Conservation (phyloP, 2,888 invertebrate species). For the Volucella inflata region DNA sequence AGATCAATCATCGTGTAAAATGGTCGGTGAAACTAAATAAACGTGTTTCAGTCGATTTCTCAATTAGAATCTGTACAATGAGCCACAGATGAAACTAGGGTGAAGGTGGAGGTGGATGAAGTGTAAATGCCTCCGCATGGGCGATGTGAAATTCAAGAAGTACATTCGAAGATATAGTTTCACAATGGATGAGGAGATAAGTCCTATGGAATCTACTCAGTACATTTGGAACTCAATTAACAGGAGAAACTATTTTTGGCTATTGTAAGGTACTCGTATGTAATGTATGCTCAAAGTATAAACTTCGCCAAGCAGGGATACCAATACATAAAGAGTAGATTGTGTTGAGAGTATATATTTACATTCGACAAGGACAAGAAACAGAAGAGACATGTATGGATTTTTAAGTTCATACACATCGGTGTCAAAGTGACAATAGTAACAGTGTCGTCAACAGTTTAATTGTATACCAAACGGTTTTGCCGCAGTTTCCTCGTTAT, state of each 20-base stretch:
- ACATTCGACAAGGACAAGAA: no score
- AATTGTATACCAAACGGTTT: no score
- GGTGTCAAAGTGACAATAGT: no score
- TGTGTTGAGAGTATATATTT: no score
- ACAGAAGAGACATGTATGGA: no score
- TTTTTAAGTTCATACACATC: no score
- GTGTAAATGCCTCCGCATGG: neutral
- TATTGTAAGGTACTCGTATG: no score
- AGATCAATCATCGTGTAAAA: slow-evolving; percentile 75
- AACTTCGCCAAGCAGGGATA: no score
- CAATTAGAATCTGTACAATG: slow-evolving; percentile 66
- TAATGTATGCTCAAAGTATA: no score
- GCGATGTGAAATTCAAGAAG: slow-evolving; percentile 55
- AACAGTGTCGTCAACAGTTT: no score
- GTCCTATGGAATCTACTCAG: neutral
- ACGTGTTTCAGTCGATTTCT: slow-evolving; percentile 73
- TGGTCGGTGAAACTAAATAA: slow-evolving; percentile 72
- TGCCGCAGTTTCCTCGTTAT: no score
- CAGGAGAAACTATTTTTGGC: neutral
- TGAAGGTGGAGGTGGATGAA: neutral
- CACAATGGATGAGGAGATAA: slow-evolving; percentile 7
- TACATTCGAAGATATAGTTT: slow-evolving; percentile 32
- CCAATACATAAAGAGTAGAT: no score
- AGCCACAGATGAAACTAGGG: slow-evolving; percentile 12
- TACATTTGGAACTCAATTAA: neutral